Base-by-base conservation (phyloP, 2,888 invertebrate genomes). In the Cephalotes varians region DNA sequence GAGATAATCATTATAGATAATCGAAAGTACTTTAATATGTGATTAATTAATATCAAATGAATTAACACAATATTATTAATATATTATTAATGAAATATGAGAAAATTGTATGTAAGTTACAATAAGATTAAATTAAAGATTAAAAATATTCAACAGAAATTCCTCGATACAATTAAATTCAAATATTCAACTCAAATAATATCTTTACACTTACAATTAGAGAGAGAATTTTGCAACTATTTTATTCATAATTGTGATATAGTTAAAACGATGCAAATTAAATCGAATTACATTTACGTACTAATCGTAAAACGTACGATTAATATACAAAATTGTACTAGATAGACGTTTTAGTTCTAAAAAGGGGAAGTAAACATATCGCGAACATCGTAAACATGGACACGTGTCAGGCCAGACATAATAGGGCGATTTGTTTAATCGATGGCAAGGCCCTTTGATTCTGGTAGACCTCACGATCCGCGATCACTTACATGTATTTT, bases 361-460 rank as follows among this genome's bases (percentile, higher is more conserved):
- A 54, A 54, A 28, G 28, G 28, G 64, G 40, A 56, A 72, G 34
- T 84, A 82, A 82, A 86, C 82, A 81, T 74, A 81, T 77, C 73
- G 44, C 56, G 25, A 71, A 80, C 74, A 82, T 84, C 81, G 44
- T 69, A 49, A 65, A 71, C 49, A 76, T 67, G 58, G 82, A 71
- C 49, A 86, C 81, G 83, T 85, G 62, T 74, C 77, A n/a, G n/a
- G n/a, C 12, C 58, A 31, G 84, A 82, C 83, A 84, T 86, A 80
- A 84, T 64, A 88, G 92, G 92, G 90, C 89, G 90, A 92, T 93
- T 93, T 94, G 94, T 94, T 94, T 94, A 93, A 93, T 94, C 93
- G 93, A 94, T 94, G 93, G 90, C 88, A 74, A 89, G 86, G 87
- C 89, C 87, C 89, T 90, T 89, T 88, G 90, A 92, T 91, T 92